phyloP scores from a whole-genome alignment of 1,140 invertebrate species.

The Dendroctonus ponderosae region DNA sequence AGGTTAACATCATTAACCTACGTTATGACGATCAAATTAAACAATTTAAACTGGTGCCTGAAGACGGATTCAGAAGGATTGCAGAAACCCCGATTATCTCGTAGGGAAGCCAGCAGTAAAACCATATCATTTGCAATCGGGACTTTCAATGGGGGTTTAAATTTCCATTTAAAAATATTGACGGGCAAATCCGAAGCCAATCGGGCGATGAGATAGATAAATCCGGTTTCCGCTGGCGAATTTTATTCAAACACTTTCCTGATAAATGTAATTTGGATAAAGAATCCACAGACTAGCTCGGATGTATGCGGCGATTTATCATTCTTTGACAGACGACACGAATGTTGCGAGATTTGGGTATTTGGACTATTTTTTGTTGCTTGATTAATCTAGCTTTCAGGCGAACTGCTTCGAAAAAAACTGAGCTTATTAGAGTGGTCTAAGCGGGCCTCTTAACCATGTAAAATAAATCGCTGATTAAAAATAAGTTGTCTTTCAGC shows the following conservation, averaged over 20 bases:
- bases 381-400: slow-evolving; percentile 9
- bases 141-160: slow-evolving; percentile 13
- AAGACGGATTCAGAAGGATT: no score
- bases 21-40: no score
- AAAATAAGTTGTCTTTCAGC: no score
- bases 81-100: no score
- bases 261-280: slow-evolving; percentile 35
- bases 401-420: no score
- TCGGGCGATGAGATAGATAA: slow-evolving; percentile 20
- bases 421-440: no score
- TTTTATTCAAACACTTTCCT: slow-evolving; percentile 28
- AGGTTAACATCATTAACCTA: no score
- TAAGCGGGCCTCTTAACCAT: no score
- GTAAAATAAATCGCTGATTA: no score
- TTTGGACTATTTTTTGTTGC: slow-evolving; percentile 22
- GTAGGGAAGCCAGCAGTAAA: background rate
- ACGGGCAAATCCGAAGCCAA: slow-evolving; percentile 21
- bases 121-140: slow-evolving; percentile 3
- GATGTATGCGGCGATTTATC: slow-evolving; percentile 26
- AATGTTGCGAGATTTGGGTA: slow-evolving; percentile 15
- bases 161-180: slow-evolving; percentile 27
- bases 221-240: slow-evolving; percentile 18
- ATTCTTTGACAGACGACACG: slow-evolving; percentile 28
- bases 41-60: no score
- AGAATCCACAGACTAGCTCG: slow-evolving; percentile 17